Percentiles rank a stretch among this genome's conserved stretches.
Conservation (phyloP, 2,888 invertebrate genomes). For the Trissolcus japonicus region DNA sequence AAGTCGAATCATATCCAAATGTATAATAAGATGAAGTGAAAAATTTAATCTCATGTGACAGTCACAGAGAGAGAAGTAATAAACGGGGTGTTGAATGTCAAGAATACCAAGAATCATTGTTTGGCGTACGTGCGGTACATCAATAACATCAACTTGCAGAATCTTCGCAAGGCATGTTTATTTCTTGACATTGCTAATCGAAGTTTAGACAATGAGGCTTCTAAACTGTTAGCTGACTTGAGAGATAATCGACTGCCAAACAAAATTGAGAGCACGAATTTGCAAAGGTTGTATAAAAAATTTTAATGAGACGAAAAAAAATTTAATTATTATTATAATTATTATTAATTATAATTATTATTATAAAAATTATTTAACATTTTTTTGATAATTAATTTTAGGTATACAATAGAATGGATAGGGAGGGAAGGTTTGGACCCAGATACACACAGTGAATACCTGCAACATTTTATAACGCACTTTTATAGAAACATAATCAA, state of each 20-base stretch:
- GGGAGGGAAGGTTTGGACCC: slow-evolving; percentile 94
- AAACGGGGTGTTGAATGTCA: slow-evolving; percentile 94
- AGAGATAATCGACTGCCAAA: slow-evolving; percentile 92
- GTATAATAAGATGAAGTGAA: background rate
- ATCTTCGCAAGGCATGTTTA: slow-evolving; percentile 93
- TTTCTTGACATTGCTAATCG: slow-evolving; percentile 96
- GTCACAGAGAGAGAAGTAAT: slow-evolving; percentile 99
- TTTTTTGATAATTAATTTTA: slow-evolving; percentile 67
- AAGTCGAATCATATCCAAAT: background rate
- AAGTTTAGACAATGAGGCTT: slow-evolving; percentile 94
- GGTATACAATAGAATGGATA: slow-evolving; percentile 97
- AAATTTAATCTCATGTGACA: slow-evolving; percentile 70
- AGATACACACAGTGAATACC: slow-evolving; percentile 94
- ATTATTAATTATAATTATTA: too few species aligned
- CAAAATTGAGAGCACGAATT: slow-evolving; percentile 92
- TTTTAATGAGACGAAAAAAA: background rate
- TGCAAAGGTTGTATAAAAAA: slow-evolving; percentile 83
- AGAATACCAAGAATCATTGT: slow-evolving; percentile 96
- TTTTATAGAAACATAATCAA: slow-evolving; percentile 95
- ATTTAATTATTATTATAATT: too few species aligned
- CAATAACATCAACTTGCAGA: slow-evolving; percentile 97
- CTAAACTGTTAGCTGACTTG: slow-evolving; percentile 90
- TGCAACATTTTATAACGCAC: slow-evolving; percentile 94
- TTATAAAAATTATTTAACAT: too few species aligned
- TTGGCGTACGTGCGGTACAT: slow-evolving; percentile 96